Conservation (phyloP, 2,113 vertebrate species). For the Polypterus bichir region DNA sequence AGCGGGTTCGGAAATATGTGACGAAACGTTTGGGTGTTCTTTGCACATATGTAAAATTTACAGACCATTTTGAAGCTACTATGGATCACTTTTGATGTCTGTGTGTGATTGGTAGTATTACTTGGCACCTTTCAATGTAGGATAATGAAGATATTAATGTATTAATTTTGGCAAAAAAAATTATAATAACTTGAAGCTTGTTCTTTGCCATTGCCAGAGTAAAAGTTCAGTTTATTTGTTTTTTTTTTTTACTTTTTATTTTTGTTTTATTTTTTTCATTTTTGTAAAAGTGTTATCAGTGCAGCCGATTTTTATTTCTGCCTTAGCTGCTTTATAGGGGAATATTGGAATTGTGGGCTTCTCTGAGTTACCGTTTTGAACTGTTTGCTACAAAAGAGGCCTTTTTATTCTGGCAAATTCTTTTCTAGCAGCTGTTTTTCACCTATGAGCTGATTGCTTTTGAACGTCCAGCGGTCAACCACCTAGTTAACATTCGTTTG, state of each 20-base stretch:
- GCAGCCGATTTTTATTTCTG: too few relatives aligned
- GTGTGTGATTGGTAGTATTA: conserved; percentile 4
- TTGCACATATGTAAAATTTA: conserved; percentile 8
- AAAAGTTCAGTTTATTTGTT: conserved; percentile 5
- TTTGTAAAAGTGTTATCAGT: too few relatives aligned
- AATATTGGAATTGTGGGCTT: background rate
- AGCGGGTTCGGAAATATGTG: conserved; percentile 14
- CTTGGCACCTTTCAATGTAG: conserved; percentile 2
- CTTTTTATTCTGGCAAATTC: background rate
- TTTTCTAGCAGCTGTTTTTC: background rate
- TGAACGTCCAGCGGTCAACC: background rate
- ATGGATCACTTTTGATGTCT: conserved; percentile 1
- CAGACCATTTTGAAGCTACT: background rate
- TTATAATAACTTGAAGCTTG: conserved; percentile 28
- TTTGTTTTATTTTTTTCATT: too few relatives aligned
- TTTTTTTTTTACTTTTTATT: background rate
- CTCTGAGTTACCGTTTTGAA: background rate
- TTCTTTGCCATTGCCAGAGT: conserved; percentile 12
- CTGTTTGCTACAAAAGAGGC: conserved; percentile 7
- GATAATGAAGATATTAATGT: conserved; percentile 3
- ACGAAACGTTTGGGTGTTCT: conserved; percentile 21
- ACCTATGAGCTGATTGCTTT: background rate
- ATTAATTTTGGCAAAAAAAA: conserved; percentile 1
- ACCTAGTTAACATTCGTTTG: background rate
- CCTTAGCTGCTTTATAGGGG: too few relatives aligned